Evolutionary conservation across 2,888 invertebrate species (phyloP), one percentile per base, ranked within the genome.

Genomic region (Sarcophaga rosellei): DNA sequence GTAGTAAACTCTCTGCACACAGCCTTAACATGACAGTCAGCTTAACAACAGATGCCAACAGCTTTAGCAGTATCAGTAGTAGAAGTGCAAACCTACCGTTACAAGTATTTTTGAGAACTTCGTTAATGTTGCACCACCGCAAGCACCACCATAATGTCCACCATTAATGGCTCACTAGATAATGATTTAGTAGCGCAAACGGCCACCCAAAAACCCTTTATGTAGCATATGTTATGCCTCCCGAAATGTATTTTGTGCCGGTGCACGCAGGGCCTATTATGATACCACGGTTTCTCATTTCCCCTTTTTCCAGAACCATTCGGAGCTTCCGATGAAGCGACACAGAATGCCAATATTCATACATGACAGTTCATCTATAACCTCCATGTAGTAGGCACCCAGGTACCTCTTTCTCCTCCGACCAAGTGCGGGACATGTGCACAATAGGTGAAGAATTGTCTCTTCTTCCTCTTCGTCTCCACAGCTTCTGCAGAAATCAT

Each of bases 161-260:
- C 65, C 12, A 1, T 72, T n/a, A 81, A 81, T 86, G 47, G 44
- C 53, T 57, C 74, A 10, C 45, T 44, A 44, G 63, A 81, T 35
- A 74, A 12, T 59, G 72, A 59, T 59, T 44, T 47, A 20, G 25
- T 74, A 21, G 73, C 66, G 25, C 76, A 73, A 57, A 21, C 66
- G 4, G 59, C 66, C 12, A 92, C 91, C 35, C 21, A 92, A 92
- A 92, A 88, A 90, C 90, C 20, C 89, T 92, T 23, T 97, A 96
- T 93, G 94, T 95, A 85, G 96, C 97, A 0, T 97, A 97, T 92
- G 94, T 94, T 76, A 94, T 96, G 84, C 94, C 97, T 4, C 96
- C 96, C 0, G 97, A 97, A 93, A 97, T 98, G 0, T 97, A 97
- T 91, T 95, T 98, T 77, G 97, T 98, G 0, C 98, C 98, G 0